Conservation (phyloP, 2,113 vertebrate species). For the Numida meleagris region DNA sequence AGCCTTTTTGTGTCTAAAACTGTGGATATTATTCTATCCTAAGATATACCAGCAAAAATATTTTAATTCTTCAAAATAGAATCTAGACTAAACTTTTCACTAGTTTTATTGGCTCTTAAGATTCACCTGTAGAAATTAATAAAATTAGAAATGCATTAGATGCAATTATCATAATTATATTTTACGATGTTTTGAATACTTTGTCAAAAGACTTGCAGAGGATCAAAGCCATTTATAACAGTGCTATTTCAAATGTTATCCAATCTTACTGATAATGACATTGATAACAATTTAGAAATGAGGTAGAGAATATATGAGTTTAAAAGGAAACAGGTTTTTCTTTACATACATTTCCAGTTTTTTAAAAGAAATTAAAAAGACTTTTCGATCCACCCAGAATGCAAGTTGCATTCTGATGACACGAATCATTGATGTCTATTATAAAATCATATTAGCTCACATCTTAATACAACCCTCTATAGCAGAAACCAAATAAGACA, state of each 20-base stretch:
- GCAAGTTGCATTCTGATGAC: neutral
- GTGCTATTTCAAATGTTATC: neutral
- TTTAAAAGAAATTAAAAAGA: neutral
- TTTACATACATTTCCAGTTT: neutral
- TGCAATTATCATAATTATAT: neutral
- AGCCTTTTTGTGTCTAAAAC: neutral
- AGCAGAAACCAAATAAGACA: neutral
- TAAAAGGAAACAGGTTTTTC: neutral
- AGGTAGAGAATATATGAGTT: neutral
- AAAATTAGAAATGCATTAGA: neutral
- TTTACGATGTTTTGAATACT: neutral
- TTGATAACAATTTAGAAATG: neutral
- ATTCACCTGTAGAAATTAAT: neutral
- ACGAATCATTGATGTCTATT: neutral
- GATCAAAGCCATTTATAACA: neutral
- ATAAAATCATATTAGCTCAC: neutral
- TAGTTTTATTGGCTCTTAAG: neutral
- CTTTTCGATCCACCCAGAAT: neutral
- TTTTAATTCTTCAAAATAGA: neutral
- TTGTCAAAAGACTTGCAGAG: neutral
- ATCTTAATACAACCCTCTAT: neutral
- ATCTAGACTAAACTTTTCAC: neutral
- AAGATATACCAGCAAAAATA: neutral
- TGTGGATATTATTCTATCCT: neutral
- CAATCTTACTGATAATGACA: neutral